Evolutionary conservation across 1,140 invertebrate genomes (phyloP), one percentile per base, ranked within the genome.

Genomic region (Hycleus phaleratus): DNA sequence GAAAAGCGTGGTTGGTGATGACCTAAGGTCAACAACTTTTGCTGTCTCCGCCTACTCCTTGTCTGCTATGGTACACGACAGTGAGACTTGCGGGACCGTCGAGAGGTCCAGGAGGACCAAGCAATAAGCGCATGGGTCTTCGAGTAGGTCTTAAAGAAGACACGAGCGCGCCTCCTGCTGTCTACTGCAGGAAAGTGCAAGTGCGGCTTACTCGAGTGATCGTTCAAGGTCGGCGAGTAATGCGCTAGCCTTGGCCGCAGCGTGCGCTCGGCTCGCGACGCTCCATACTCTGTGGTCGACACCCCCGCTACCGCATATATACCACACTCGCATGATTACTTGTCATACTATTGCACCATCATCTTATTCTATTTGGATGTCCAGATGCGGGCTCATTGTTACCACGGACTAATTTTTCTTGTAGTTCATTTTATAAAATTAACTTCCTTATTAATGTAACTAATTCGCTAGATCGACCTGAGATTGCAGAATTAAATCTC

Each of bases 11-110:
- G 62, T 60, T 48, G 38, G 60, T 56, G 61, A 67, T 73, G 71
- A 71, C 69, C 71, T 69, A 65, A 70, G 71, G 71, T 73, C 71
- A 73, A 73, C 70, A 73, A 73, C 71, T 70, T 66, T 69, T 67
- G 61, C 61, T 70, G 66, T 71, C 68, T 68, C 70, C 71, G 65
- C 69, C 71, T 65, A 71, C 70, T 71, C 62, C 56, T 55, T 65
- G 68, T 71, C 65, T 71, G 68, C 62, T 61, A 63, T 61, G 61
- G 60, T 61, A 52, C 59, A 68, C 66, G 52, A 65, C 63, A 67
- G 68, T 62, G 54, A 65, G 56, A 61, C 24, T 55, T 48, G 52
- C 39, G 58, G 45, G 45, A 55, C 45, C 25, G 52, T 53, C 55
- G 55, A 49, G 49, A 56, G 49, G 54, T 61, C 48, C 58, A 56